These are phyloP conservation scores for Phaenicophaeus curvirostris DNA, from an alignment of 2,797 vertebrate species.

Conservation along the genomic window DNA sequence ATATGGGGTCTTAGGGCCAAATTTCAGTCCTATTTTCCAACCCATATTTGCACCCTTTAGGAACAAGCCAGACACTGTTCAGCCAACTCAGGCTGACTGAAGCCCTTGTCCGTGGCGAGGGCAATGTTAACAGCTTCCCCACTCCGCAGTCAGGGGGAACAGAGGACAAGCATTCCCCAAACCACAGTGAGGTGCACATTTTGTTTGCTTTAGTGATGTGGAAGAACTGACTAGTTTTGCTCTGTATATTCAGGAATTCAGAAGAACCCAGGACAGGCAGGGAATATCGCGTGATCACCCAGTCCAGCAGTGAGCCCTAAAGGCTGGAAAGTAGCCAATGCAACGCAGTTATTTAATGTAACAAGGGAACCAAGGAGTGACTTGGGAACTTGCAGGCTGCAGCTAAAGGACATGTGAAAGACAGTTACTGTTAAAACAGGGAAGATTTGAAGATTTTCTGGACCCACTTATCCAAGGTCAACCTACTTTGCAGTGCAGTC, in stretches of 20 bases:
- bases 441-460: conserved; percentile 3
- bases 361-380: background rate
- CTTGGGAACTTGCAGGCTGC: background rate
- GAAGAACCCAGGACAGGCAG: background rate
- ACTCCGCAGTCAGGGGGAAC: background rate
- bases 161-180: background rate
- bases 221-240: background rate
- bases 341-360: background rate
- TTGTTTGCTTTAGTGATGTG: background rate
- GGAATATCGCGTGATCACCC: accelerated
- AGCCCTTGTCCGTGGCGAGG: background rate
- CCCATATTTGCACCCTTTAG: background rate
- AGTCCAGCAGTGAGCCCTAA: background rate
- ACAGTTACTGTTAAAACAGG: background rate
- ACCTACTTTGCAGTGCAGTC: background rate
- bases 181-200: background rate
- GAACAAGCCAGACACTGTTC: background rate
- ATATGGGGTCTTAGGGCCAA: background rate
- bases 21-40: background rate
- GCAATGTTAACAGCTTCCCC: background rate
- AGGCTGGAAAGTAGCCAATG: background rate
- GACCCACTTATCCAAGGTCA: conserved; percentile 47
- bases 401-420: conserved; percentile 8
- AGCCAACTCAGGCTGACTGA: background rate
- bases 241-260: background rate